Percentiles rank a stretch among this genome's conserved stretches.
phyloP scores from a whole-genome alignment of 2,113 vertebrate species.

The Myotis lucifugus region DNA sequence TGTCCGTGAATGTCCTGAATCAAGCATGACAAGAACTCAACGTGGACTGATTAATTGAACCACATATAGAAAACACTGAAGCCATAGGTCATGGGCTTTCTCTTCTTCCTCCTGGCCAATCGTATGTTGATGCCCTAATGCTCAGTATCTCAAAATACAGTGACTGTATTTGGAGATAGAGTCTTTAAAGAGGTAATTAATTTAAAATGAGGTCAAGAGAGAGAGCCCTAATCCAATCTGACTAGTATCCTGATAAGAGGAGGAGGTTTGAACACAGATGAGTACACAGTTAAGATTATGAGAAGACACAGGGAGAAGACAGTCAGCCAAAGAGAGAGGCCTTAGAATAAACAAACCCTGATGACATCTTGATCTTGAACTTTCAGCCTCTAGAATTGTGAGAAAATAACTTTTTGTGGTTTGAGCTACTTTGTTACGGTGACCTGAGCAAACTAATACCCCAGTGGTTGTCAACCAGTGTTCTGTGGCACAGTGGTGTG shows the following conservation, averaged over 20 bases:
- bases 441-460: not conserved
- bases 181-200: not conserved
- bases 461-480: not conserved
- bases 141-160: not conserved
- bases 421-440: not conserved
- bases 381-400: not conserved
- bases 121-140: not conserved
- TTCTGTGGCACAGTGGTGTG: not conserved
- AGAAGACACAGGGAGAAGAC: not conserved
- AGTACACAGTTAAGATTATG: not conserved
- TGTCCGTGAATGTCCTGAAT: not conserved
- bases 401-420: constrained; percentile 26
- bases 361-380: not conserved
- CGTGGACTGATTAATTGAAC: not conserved
- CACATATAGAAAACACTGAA: not conserved
- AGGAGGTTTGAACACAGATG: not conserved
- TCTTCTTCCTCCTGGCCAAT: not conserved
- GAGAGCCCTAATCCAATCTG: not conserved
- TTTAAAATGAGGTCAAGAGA: not conserved
- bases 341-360: not conserved
- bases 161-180: not conserved
- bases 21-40: not conserved
- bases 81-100: not conserved
- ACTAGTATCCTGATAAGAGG: not conserved
- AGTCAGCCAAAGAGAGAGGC: not conserved